Percentiles rank a stretch among this genome's conserved stretches.
These are phyloP conservation scores for Alectura lathami DNA, from an alignment of 2,113 vertebrate species.

Conservation along the genomic window DNA sequence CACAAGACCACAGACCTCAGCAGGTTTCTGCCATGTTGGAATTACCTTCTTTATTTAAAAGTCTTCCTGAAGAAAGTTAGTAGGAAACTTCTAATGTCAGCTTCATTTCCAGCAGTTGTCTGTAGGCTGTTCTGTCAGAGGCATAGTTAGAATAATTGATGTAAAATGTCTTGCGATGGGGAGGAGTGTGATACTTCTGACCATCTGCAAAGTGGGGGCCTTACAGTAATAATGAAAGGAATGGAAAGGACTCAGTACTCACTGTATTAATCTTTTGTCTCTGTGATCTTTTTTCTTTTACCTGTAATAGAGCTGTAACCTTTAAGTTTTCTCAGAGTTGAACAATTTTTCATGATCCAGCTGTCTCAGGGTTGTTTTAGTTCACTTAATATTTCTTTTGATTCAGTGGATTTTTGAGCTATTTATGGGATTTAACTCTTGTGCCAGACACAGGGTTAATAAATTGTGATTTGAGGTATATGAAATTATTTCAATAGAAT, in stretches of 20 bases:
- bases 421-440: constrained; percentile 59
- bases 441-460: constrained; percentile 37
- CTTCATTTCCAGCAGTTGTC: constrained; percentile 73
- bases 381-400: constrained; percentile 74
- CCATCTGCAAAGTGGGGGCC: constrained; percentile 79
- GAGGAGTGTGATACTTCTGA: constrained; percentile 74
- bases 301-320: constrained; percentile 88
- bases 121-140: constrained; percentile 64
- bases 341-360: constrained; percentile 88
- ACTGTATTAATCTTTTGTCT: constrained; percentile 71
- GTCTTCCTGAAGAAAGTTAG: not conserved
- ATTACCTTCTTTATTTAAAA: not conserved
- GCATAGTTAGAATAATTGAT: constrained; percentile 61
- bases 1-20: not conserved
- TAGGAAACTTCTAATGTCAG: not conserved
- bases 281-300: constrained; percentile 51
- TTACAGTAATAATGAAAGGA: constrained; percentile 58
- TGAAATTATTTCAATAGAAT: constrained; percentile 2
- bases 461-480: constrained; percentile 30
- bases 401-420: constrained; percentile 58
- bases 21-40: not conserved
- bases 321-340: constrained; percentile 85
- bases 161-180: constrained; percentile 64
- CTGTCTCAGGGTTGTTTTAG: constrained; percentile 75
- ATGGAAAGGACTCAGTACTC: constrained; percentile 65